A percentile compares a stretch with the other conserved stretches of the same genome.
Conservation (phyloP, 2,888 invertebrate genomes). For the Aporophyla nigra region DNA sequence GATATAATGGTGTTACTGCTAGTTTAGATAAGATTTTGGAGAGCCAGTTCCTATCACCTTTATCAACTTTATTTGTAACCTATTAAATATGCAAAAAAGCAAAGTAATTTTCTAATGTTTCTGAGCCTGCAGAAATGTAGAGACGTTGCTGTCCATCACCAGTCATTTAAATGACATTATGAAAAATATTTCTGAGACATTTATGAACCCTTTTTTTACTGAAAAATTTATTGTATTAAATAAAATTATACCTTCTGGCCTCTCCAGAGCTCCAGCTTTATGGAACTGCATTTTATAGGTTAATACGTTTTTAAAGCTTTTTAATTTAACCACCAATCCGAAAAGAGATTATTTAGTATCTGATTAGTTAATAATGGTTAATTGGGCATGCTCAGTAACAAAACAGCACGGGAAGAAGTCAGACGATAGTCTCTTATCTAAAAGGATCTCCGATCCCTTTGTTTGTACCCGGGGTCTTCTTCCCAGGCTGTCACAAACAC, state of each 20-base stretch:
- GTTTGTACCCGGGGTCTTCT: background rate
- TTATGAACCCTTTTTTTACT: background rate
- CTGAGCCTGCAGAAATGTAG: background rate
- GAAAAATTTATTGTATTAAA: background rate
- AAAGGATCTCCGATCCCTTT: background rate
- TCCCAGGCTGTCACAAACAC: conserved; percentile 3
- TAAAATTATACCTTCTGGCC: background rate
- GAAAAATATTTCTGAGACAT: background rate
- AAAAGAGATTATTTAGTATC: background rate
- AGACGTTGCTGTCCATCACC: background rate
- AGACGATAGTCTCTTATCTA: background rate
- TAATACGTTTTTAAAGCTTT: background rate
- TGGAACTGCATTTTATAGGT: background rate
- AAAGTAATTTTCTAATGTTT: too few species aligned
- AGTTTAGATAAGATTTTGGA: conserved; percentile 7
- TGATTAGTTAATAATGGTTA: conserved; percentile 9
- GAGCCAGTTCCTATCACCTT: background rate
- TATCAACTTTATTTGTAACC: background rate
- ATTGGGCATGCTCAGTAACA: conserved; percentile 23
- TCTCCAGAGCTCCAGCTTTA: background rate
- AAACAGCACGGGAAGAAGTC: conserved; percentile 9
- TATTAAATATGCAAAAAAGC: conserved; percentile 7
- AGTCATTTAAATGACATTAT: background rate
- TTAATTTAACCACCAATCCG: background rate
- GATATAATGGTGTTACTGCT: conserved; percentile 11